Percentiles rank a stretch among this genome's conserved stretches.
Conservation (phyloP, 2,797 vertebrate genomes). For the Podarcis lilfordi region DNA sequence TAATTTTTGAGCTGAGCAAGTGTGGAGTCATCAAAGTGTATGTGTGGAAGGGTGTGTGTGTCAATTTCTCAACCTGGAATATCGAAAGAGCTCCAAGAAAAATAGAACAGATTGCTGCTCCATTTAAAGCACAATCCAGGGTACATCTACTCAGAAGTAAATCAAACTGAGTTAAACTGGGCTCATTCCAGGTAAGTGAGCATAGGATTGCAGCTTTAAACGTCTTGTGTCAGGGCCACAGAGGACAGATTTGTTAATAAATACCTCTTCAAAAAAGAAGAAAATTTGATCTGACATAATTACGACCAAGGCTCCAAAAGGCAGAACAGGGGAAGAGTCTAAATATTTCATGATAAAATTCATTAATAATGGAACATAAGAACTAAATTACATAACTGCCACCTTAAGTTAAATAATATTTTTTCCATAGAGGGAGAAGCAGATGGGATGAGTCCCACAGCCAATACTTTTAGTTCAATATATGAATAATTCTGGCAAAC, state of each 20-base stretch:
- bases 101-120: constrained; percentile 45
- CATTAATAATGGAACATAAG: constrained; percentile 80
- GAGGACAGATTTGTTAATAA: constrained; percentile 60
- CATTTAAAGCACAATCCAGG: neutral
- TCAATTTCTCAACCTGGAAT: constrained; percentile 28
- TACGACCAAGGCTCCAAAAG: constrained; percentile 58
- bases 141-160: neutral
- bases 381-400: constrained; percentile 82
- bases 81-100: constrained; percentile 55
- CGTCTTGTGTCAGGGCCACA: constrained; percentile 53
- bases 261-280: constrained; percentile 49
- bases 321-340: constrained; percentile 68
- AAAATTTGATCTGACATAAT: constrained; percentile 67
- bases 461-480: constrained; percentile 68
- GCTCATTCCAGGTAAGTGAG: neutral
- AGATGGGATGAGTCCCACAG: constrained; percentile 55
- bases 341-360: constrained; percentile 82
- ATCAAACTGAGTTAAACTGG: neutral
- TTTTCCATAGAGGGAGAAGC: constrained; percentile 66
- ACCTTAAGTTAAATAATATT: constrained; percentile 81
- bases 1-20: neutral
- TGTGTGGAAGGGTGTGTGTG: neutral
- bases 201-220: constrained; percentile 31
- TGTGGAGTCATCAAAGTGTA: neutral
- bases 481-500: constrained; percentile 76